Base-by-base conservation (phyloP, 2,888 invertebrate genomes). In the Drosophila aldrichi region DNA sequence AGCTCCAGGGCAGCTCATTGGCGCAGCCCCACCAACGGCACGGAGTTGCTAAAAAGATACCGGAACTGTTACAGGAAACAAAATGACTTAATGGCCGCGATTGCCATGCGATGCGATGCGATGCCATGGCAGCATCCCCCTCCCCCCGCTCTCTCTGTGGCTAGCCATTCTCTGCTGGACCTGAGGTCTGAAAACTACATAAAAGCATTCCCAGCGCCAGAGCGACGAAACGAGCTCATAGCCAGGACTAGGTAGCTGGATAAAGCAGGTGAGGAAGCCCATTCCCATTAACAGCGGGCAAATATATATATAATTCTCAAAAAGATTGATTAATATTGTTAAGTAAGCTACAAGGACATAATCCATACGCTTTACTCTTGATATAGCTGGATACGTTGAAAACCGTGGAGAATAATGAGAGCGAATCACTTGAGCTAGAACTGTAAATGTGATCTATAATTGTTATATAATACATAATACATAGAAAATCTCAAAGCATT, bases 51-150 rank as follows among this genome's bases (percentile, higher is more conserved):
- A 83, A 85, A 88, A 85, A 85, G 85, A 86, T 86, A 86, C 86
- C 86, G 86, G 86, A 86, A 86, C 88, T 86, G 86, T 86, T 75
- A 70, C 86, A 88, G 85, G 85, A 86, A 88, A 78, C 86, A 80
- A 86, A 88, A 86, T 86, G 88, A 86, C 86, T 86, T 86, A 86
- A 86, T 86, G 86, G 86, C 80, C 76, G 84, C 87, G 84, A 83
- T 83, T 83, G 83, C 83, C 79, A 81, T 58, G 82, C 79, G 77
- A 72, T 74, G 82, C 79, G 77, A 72, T 74, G 67, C 78, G 63
- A 69, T 49, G n/a, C 18, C 32, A 12, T 67, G 69, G 80, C 76
- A 69, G 46, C 69, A 46, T 56, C 73, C 41, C 18, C 44, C 14
- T 12, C 25, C 41, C 10, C 32, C 44, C 56, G 22, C 58, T 22